A percentile compares a stretch with the other conserved stretches of the same genome.
Conservation (phyloP, 2,113 vertebrate species). For the Brachyistius frenatus region DNA sequence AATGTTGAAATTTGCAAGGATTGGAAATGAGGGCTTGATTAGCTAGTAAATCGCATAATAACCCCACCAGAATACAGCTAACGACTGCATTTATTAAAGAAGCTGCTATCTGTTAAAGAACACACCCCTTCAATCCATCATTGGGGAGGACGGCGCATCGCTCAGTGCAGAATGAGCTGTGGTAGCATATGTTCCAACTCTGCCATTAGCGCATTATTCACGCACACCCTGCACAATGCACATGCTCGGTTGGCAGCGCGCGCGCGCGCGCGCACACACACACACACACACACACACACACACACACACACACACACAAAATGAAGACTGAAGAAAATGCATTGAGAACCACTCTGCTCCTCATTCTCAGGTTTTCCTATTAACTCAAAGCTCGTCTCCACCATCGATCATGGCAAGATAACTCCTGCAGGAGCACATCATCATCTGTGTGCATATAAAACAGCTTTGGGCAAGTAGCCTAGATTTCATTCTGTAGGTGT, state of each 20-base stretch:
- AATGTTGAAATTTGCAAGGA: background rate
- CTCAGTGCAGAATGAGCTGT: slow-evolving; percentile 63
- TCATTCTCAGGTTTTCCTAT: slow-evolving; percentile 54
- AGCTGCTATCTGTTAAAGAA: slow-evolving; percentile 73
- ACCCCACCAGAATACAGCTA: slow-evolving; percentile 52
- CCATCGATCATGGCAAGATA: slow-evolving; percentile 66
- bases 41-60: slow-evolving; percentile 47
- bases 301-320: slow-evolving; percentile 10
- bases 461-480: slow-evolving; percentile 21
- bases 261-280: background rate
- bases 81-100: slow-evolving; percentile 72
- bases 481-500: slow-evolving; percentile 45
- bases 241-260: slow-evolving; percentile 16
- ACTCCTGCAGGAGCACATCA: slow-evolving; percentile 8
- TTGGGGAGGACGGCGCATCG: slow-evolving; percentile 44
- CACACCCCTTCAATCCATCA: slow-evolving; percentile 66
- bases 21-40: slow-evolving; percentile 45
- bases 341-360: slow-evolving; percentile 16
- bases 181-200: slow-evolving; percentile 66
- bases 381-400: slow-evolving; percentile 36
- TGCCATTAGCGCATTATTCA: slow-evolving; percentile 61
- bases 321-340: slow-evolving; percentile 47
- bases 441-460: background rate
- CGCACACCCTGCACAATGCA: slow-evolving; percentile 3
- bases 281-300: background rate